Base-by-base conservation (phyloP, 2,888 invertebrate species). In the Polyploca ridens region DNA sequence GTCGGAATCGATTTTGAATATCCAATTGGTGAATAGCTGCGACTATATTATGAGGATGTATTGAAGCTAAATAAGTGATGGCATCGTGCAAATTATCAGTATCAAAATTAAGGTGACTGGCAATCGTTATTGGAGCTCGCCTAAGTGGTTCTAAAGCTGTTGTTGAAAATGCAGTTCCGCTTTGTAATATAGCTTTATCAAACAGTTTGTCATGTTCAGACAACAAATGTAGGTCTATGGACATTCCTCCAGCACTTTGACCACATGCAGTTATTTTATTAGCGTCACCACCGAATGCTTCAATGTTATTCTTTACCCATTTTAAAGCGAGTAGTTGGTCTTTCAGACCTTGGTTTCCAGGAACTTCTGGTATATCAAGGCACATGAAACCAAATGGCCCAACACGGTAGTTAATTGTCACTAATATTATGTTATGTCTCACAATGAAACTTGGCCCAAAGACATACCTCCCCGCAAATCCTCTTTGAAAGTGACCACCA, bases 321-420 rank as follows among this genome's bases (percentile, higher is more conserved):
- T 77, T 79, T 6, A 90, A 69, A 46, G 85, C 90, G 11, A 80
- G 33, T 0, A 77, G 54, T 69, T 90, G 90, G 64, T 90, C 90
- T 76, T 88, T 89, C 0, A 90, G 71, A 0, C 90, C 90, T 70
- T 87, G 85, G 62, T 90, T 90, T 14, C 89, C 90, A 3, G 88
- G 82, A 13, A 84, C 74, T 58, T 81, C 77, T 7, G 83, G 79
- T n/a, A 69, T 78, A 60, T 83, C 81, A 0, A 89, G 75, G 59
- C 88, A 88, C 86, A 90, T 86, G 63, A 90, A 90, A 11, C 90
- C 90, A 62, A 87, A 90, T 0, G 86, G 78, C n/a, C 86, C 88
- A 0, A 84, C 62, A 7, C 90, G 77, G 63, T 90, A 87, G 63
- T 84, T 87, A 0, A 90, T 38, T 3, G 83, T 81, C 0, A 90